Evolutionary conservation across 2,888 invertebrate species (phyloP), one percentile per base, ranked within the genome.

Genomic region (Ophion obscuratus): DNA sequence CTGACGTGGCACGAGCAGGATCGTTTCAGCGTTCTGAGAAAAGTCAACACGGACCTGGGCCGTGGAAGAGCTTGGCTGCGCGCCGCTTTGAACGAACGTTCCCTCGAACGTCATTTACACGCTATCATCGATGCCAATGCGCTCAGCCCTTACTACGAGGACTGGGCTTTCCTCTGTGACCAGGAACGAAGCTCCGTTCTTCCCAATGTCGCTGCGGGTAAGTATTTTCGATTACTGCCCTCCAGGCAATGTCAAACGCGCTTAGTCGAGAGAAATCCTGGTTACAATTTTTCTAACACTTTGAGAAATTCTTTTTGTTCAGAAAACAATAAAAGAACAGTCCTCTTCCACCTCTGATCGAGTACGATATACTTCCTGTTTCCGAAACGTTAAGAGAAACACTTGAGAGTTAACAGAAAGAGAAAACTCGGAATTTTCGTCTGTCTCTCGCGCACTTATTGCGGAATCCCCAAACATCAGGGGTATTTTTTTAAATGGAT

Each of bases 51-150:
- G 0, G 97, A 97, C 93, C 95, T 96, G 75, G 98, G 98, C 20
- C 95, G 97, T 90, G 97, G 97, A 31, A 96, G 98, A 91, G 98
- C 99, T 36, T 99, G 99, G 96, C 95, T 99, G 44, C 95, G 99
- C 88, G 97, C 98, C 24, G 95, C 98, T 4, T 95, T 99, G 36
- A 99, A 99, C 95, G 99, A 99, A 93, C 96, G 97, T 90, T 98
- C 98, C 0, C 95, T 99, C 67, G 98, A 98, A 92, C 96, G 97
- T 20, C 93, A 93, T 84, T 88, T 94, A 94, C 96, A 94, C 79
- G 88, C 92, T 73, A 71, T 89, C 0, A 62, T 87, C 94, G 91
- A 88, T 64, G 89, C 91, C n/a, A 90, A 91, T 24, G 88, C 89
- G 6, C 77, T 93, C 0, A 79, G 88, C 10, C 89, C 90, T 6